These are phyloP conservation scores for Parazoanthus darwini DNA, from an alignment of 92 coral and sea anemone species.

Conservation along the genomic window DNA sequence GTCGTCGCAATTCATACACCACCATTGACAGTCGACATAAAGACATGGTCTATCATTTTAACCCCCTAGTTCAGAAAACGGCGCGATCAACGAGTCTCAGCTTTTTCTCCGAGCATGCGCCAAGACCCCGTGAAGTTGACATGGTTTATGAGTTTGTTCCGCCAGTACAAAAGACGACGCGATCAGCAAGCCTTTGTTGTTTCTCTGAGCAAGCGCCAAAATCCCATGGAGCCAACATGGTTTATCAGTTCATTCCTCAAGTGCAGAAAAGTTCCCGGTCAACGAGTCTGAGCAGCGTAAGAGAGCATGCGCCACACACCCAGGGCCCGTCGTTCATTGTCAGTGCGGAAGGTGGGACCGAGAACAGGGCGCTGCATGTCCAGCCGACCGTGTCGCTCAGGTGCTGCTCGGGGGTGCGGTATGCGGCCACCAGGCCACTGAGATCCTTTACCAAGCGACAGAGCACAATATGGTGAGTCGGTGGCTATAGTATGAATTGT, in stretches of 20 bases:
- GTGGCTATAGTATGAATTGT: not conserved
- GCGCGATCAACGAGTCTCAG: conserved; percentile 15
- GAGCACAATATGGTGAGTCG: conserved; percentile 63
- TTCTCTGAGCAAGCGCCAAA: conserved; percentile 9
- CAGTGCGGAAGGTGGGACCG: not conserved
- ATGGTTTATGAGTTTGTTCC: not conserved
- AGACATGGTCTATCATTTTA: not conserved
- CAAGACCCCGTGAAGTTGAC: not conserved
- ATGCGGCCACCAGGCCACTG: conserved; percentile 47
- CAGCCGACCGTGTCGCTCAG: conserved; percentile 26
- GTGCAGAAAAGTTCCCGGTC: conserved; percentile 8
- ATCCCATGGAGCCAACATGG: conserved; percentile 3
- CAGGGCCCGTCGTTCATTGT: conserved; percentile 8
- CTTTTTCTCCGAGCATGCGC: conserved; percentile 2
- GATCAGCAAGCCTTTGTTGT: conserved; percentile 29
- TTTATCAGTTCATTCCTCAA: conserved; percentile 21
- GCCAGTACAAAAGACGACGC: conserved; percentile 10
- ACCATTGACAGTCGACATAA: conserved; percentile 23
- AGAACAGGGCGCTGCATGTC: not conserved
- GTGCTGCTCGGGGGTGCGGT: conserved; percentile 33
- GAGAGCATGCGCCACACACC: not conserved
- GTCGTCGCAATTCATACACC: conserved; percentile 16
- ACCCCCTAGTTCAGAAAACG: conserved; percentile 5
- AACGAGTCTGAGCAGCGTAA: conserved; percentile 1
- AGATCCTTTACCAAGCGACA: conserved; percentile 59